A percentile compares a stretch with the other conserved stretches of the same genome.
phyloP scores from a whole-genome alignment of 64 coral and sea anemone species.

The Pachyseris speciosa region DNA sequence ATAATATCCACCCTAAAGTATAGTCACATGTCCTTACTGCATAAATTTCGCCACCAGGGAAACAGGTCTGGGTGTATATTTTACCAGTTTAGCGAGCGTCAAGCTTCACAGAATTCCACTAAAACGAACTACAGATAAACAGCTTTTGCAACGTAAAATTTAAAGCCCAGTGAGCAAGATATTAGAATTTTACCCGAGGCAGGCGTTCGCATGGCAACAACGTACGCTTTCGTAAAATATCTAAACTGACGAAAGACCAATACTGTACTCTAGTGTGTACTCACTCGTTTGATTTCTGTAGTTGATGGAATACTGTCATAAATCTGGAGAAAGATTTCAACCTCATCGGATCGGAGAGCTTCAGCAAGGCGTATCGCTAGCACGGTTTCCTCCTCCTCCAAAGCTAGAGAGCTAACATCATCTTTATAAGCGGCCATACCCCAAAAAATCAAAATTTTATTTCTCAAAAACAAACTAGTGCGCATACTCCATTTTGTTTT shows the following conservation, averaged over 20 bases:
- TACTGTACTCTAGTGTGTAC: not conserved
- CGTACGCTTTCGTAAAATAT: not conserved
- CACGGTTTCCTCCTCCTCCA: constrained; percentile 56
- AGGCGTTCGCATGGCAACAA: constrained; percentile 73
- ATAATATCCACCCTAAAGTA: constrained; percentile 19
- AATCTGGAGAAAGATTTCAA: constrained; percentile 90
- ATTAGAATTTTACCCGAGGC: not conserved
- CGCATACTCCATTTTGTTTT: not conserved
- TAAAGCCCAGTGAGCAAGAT: not conserved
- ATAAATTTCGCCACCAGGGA: constrained; percentile 36
- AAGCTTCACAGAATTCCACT: too few species aligned
- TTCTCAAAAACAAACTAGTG: not conserved
- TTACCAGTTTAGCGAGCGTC: not conserved
- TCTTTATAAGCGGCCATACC: constrained; percentile 62
- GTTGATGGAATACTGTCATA: constrained; percentile 92
- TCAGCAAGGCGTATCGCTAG: constrained; percentile 76
- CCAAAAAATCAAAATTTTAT: not conserved
- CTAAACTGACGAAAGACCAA: not conserved
- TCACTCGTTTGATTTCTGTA: constrained; percentile 74
- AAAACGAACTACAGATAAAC: too few species aligned
- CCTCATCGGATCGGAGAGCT: constrained; percentile 83
- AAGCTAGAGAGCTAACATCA: constrained; percentile 6
- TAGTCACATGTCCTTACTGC: constrained; percentile 46
- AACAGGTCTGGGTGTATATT: not conserved
- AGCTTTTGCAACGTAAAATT: too few species aligned